Evolutionary conservation across 2,888 invertebrate genomes (phyloP).

Genomic region (Nephrotoma guestfalica): DNA sequence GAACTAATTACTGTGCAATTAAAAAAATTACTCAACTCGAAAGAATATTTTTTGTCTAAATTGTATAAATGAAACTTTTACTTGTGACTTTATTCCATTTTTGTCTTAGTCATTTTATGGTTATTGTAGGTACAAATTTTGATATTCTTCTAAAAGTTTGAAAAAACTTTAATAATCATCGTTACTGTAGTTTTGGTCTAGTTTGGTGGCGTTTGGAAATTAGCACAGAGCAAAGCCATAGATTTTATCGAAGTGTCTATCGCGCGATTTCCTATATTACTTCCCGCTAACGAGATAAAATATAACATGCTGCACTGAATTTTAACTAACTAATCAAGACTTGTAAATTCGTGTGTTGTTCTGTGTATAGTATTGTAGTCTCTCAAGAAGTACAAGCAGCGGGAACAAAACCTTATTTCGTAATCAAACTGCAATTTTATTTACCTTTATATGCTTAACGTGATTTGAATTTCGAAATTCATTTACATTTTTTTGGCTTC

Average conservation of each 20-base stretch:
- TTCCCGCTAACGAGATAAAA: background rate
- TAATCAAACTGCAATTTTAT: background rate
- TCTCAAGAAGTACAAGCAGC: background rate
- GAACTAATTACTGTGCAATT: no score
- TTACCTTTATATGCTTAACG: background rate
- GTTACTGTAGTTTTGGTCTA: background rate
- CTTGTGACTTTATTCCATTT: no score
- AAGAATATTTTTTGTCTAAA: no score
- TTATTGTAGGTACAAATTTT: no score
- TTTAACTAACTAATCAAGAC: background rate
- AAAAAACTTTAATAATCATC: background rate
- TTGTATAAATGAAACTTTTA: no score
- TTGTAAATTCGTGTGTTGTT: background rate
- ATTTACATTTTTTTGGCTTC: background rate
- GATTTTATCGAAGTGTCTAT: no score
- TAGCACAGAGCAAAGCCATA: no score
- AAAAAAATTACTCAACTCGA: no score
- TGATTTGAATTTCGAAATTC: background rate
- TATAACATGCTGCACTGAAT: background rate
- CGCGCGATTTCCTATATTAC: no score
- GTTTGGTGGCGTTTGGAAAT: background rate
- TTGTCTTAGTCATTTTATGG: no score
- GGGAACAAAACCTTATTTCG: background rate
- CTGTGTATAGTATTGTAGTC: no score
- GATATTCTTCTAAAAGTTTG: background rate